Evolutionary conservation across 2,888 invertebrate species (phyloP), one percentile per base, ranked within the genome.

Genomic region (Theretra japonica): DNA sequence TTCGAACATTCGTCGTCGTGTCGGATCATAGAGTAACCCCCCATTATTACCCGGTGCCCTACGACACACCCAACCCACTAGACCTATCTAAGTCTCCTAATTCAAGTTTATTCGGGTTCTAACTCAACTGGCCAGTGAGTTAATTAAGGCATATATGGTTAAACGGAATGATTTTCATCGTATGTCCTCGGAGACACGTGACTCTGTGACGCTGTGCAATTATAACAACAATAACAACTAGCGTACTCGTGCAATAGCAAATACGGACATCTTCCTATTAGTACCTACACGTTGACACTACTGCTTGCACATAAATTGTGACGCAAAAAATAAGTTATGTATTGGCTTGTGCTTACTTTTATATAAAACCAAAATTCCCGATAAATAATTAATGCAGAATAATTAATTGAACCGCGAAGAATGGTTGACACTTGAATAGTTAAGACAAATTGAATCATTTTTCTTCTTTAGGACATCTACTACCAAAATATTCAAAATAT

Each of bases 141-240:
- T 17, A n/a, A 53, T n/a, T 53, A 53, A 53, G 17, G n/a, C 53
- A 41, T 41, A 41, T 41, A 41, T 41, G 53, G 17, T 17, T 53
- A 53, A 53, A 53, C 58, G 15, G 25, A 17, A 41, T 65, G 17
- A 65, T 65, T 65, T 48, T 41, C 62, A 25, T 48, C 48, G 71
- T 72, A 59, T 77, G 82, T 87, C 86, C 86, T 87, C 85, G 86
- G 75, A 48, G 71, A 74, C 72, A 90, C 88, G 90, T 90, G 89
- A 89, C 84, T 75, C 76, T 76, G 69, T 75, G 79, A 80, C 79
- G 80, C 80, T 76, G 71, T 74, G 77, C 80, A 84, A 86, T 86
- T 86, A 86, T 79, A 83, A 86, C 85, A 86, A 87, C 84, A 86
- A 84, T 82, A 80, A 82, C 74, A 75, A 68, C 48, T 70, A 73